Evolutionary conservation across 1,140 invertebrate species (phyloP).

Genomic region (Archivesica marissinica): DNA sequence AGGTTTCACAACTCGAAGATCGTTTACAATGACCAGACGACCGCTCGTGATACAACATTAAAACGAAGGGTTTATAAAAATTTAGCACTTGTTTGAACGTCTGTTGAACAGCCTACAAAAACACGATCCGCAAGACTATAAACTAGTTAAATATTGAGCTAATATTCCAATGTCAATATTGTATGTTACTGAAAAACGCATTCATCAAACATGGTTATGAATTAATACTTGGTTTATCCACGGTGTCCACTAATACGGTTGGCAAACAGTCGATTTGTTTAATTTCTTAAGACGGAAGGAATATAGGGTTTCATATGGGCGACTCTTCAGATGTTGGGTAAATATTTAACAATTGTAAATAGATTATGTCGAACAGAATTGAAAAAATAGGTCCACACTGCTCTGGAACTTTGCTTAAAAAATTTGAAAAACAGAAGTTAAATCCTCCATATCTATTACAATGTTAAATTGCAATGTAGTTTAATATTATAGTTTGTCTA

Average conservation of each 20-base stretch:
- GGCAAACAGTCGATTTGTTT: slow-evolving; percentile 56
- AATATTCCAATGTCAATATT: slow-evolving; percentile 59
- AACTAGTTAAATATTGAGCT: slow-evolving; percentile 45
- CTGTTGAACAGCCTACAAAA: slow-evolving; percentile 21
- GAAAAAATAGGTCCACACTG: background rate
- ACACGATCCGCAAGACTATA: background rate
- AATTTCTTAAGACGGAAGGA: slow-evolving; percentile 51
- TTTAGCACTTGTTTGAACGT: slow-evolving; percentile 15
- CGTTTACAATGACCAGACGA: slow-evolving; percentile 32
- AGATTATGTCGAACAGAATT: slow-evolving; percentile 11
- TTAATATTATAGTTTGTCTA: slow-evolving; percentile 2
- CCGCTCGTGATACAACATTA: slow-evolving; percentile 22
- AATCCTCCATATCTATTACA: background rate
- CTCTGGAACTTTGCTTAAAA: background rate
- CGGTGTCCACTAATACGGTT: slow-evolving; percentile 27
- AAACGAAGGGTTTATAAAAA: slow-evolving; percentile 21
- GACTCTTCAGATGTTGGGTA: background rate
- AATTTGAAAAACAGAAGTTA: too few species aligned
- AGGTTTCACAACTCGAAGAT: background rate
- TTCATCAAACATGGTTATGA: slow-evolving; percentile 39
- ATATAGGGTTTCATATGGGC: slow-evolving; percentile 43
- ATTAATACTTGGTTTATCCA: slow-evolving; percentile 20
- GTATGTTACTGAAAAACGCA: slow-evolving; percentile 35
- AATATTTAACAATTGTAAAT: slow-evolving; percentile 52
- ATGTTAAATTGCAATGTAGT: slow-evolving; percentile 10